Evolutionary conservation across 2,888 invertebrate genomes (phyloP), one percentile per base, ranked within the genome.

Genomic region (Labia minor): DNA sequence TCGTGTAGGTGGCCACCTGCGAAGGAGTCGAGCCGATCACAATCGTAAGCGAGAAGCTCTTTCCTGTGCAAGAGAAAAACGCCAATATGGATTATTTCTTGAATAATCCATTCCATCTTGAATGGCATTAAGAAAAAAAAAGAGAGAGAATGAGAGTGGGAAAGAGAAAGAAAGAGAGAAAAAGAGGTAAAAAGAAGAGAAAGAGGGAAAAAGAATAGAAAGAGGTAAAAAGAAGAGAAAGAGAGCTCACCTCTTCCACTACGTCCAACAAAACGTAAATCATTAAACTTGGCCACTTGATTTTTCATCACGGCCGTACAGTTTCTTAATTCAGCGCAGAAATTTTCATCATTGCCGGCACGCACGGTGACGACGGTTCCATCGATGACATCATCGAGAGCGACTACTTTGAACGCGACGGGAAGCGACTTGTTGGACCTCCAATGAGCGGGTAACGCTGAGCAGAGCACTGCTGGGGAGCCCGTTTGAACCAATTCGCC

Each of bases 311-410:
- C 87, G 0, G 98, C 93, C 3, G 92, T 90, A 75, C 88, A 89
- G 78, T 99, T 99, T 73, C 95, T 82, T 73, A 98, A 79, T 76
- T 99, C 98, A 0, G 94, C 97, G 82, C 93, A 94, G 73, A 86
- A 92, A 78, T 98, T 98, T 79, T 99, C 98, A 74, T 99, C 99
- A n/a, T n/a, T n/a, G n/a, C n/a, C n/a, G n/a, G n/a, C n/a, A n/a
- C n/a, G n/a, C n/a, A n/a, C n/a, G n/a, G 78, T 91, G 67, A 99
- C 97, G 71, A 92, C 77, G 0, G 98, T 98, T 18, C 97, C 97
- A 77, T 99, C 97, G 74, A 84, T 86, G 61, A 98, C 89, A 72
- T 97, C 96, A 71, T 95, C 95, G 72, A 97, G 78, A 0, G 94
- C 90, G 69, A 96, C 89, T 72, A 97, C 95, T 81, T 95, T 95